These are phyloP conservation scores for Theretra japonica DNA, from an alignment of 2,888 invertebrate genomes.

Conservation along the genomic window DNA sequence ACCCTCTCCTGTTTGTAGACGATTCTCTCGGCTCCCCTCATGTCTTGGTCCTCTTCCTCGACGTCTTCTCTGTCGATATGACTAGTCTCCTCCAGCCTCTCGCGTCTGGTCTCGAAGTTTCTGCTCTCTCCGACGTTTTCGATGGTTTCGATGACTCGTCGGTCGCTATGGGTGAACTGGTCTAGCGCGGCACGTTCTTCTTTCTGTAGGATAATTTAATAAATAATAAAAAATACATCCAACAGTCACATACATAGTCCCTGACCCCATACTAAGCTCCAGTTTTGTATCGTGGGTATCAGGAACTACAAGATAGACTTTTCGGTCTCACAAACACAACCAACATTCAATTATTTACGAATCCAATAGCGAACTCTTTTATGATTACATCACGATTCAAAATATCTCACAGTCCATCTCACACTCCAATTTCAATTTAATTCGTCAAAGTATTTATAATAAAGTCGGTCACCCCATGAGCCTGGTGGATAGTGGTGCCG, in stretches of 20 bases:
- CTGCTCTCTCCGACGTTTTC: constrained; percentile 34
- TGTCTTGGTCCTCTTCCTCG: constrained; percentile 31
- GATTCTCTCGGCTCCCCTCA: constrained; percentile 30
- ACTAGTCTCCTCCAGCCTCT: constrained; percentile 35
- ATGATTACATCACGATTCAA: too few species aligned
- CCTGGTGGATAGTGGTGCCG: constrained; percentile 66
- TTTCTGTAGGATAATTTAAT: constrained; percentile 58
- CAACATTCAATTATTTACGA: too few species aligned
- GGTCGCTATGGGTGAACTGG: constrained; percentile 75
- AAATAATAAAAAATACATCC: too few species aligned
- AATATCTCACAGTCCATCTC: too few species aligned
- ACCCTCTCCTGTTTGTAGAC: constrained; percentile 47
- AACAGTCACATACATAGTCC: too few species aligned
- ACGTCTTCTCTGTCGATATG: constrained; percentile 34
- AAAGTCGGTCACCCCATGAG: constrained; percentile 63
- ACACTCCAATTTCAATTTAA: constrained; percentile 8
- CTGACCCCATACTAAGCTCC: too few species aligned
- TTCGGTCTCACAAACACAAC: too few species aligned
- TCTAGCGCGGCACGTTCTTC: constrained; percentile 73
- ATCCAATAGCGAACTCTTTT: too few species aligned
- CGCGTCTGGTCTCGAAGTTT: constrained; percentile 38
- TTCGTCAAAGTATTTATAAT: not conserved
- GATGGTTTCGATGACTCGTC: constrained; percentile 40
- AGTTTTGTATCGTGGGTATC: too few species aligned
- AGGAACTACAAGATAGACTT: too few species aligned